Percentiles rank a stretch among this genome's conserved stretches.
These are phyloP conservation scores for Sebastes taczanowskii DNA, from an alignment of 2,797 vertebrate genomes.

Conservation along the genomic window DNA sequence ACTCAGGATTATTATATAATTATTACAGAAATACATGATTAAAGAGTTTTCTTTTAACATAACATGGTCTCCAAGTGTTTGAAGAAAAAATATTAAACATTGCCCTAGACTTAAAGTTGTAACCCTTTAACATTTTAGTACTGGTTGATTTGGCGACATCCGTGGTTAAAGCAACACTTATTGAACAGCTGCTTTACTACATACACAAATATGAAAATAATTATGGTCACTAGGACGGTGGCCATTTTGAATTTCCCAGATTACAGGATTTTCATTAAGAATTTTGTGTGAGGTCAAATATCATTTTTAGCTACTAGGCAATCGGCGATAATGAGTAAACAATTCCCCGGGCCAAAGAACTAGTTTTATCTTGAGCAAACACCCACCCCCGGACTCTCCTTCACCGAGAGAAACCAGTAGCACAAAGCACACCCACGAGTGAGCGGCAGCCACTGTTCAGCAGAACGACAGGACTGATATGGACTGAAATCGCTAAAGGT, in stretches of 20 bases:
- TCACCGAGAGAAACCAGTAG: not conserved
- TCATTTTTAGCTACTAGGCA: not conserved
- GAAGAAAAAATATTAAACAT: not conserved
- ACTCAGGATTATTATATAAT: not conserved
- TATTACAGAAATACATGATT: not conserved
- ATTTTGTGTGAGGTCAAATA: not conserved
- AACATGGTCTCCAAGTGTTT: not conserved
- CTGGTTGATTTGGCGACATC: not conserved
- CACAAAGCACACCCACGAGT: not conserved
- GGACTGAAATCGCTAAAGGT: not conserved
- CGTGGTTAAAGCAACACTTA: not conserved
- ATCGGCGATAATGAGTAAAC: not conserved
- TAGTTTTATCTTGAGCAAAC: no score
- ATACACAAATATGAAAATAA: no score
- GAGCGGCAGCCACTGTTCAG: not conserved
- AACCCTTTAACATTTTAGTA: not conserved
- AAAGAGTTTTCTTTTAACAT: constrained; percentile 10
- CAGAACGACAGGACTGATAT: not conserved
- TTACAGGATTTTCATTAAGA: not conserved
- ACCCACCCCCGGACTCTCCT: no score
- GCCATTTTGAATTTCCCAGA: no score
- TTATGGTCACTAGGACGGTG: no score
- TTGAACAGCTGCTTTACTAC: no score
- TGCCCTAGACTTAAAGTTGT: not conserved
- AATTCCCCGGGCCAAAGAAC: not conserved